Evolutionary conservation across 2,888 invertebrate species (phyloP), one percentile per base, ranked within the genome.

Genomic region (Luffia ferchaultella): DNA sequence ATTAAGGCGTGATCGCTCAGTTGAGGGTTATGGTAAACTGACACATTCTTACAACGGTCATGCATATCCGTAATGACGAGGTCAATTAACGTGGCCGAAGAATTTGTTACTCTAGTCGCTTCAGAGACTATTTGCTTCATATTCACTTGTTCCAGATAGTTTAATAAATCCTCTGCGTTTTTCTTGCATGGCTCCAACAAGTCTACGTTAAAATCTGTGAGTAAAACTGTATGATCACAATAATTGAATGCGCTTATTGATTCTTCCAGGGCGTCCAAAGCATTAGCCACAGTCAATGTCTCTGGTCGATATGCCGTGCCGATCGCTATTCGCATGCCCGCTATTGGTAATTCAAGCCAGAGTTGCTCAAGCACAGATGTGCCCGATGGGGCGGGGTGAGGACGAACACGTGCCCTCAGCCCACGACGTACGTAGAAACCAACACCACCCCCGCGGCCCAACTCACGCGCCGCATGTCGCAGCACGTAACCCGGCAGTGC

Each of bases 221-320:
- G 9, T 1, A 58, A 1, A 40, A 46, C 53, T 2, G 51, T 18
- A 18, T 52, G 42, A 16, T 56, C 47, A n/a, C n/a, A n/a, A n/a
- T n/a, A n/a, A n/a, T n/a, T n/a, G n/a, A n/a, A n/a, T n/a, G n/a
- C n/a, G n/a, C 46, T 53, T 0, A 57, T 1, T 1, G 57, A 58
- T 17, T 59, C 55, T 30, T 52, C 52, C 1, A 59, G 46, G 1
- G 53, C 51, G 2, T 59, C 56, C 1, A 59, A 40, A 2, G 57
- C 53, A 1, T 20, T 20, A 2, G 20, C 16, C 2, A 54, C 46
- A 5, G 40, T 45, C 3, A 56, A 50, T 3, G 42, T 17, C 44
- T 55, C 56, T 1, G 58, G 55, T 42, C 58, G 54, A 42, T 59
- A 57, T 2, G 53, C 56, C 1, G 58, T 56, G 5, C 58, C 58